Percentiles rank a stretch among this genome's conserved stretches.
Conservation (phyloP, 2,888 invertebrate species). For the Diachrysia chrysitis region DNA sequence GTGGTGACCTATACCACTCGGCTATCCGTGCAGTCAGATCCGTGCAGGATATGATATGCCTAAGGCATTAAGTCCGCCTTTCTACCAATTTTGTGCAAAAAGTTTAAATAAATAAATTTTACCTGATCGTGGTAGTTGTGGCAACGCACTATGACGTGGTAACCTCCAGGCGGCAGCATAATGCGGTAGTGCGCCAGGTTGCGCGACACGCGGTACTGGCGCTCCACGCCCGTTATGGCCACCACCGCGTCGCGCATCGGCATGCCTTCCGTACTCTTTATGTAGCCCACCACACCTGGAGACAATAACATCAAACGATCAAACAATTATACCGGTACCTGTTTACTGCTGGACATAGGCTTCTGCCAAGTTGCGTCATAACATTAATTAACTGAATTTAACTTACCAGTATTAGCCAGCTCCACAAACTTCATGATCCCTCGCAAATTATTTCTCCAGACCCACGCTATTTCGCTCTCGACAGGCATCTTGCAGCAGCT, state of each 20-base stretch:
- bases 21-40: too few relatives aligned
- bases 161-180: conserved; percentile 91
- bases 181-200: conserved; percentile 93
- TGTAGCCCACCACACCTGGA: conserved; percentile 92
- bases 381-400: too few relatives aligned
- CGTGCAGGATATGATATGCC: too few relatives aligned
- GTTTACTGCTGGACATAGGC: too few relatives aligned
- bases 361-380: too few relatives aligned
- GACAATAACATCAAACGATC: neutral
- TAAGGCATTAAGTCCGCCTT: too few relatives aligned
- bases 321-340: too few relatives aligned
- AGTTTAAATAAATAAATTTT: too few relatives aligned
- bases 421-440: conserved; percentile 91
- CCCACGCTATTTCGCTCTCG: conserved; percentile 90
- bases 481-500: conserved; percentile 95
- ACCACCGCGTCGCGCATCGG: conserved; percentile 93
- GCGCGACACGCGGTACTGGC: conserved; percentile 90
- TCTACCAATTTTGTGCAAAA: too few relatives aligned
- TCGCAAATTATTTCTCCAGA: conserved; percentile 92
- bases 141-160: conserved; percentile 90
- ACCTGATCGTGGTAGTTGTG: conserved; percentile 89
- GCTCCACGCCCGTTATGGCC: conserved; percentile 89
- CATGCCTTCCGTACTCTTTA: conserved; percentile 90
- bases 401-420: conserved; percentile 90
- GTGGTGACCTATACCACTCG: too few relatives aligned